Conservation (phyloP, 2,797 vertebrate species). For the Thaleichthys pacificus region DNA sequence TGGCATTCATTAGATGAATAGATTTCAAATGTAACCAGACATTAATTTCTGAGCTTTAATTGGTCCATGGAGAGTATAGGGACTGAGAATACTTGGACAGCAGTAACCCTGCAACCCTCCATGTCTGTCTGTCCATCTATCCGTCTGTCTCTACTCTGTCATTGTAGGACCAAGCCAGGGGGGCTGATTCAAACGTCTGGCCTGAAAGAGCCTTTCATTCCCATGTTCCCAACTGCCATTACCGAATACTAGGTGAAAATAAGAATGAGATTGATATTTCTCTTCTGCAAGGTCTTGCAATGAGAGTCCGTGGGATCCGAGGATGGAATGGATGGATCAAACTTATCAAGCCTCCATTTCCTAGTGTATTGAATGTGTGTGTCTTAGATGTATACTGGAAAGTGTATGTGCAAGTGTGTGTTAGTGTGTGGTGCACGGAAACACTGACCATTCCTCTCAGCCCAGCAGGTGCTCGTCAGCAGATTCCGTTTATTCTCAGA, state of each 20-base stretch:
- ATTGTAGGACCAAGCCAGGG: neutral
- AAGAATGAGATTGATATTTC: neutral
- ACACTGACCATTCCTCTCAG: neutral
- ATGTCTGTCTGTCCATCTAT: neutral
- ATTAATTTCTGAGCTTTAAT: no score
- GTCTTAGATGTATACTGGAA: neutral
- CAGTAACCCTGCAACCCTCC: neutral
- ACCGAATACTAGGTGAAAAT: neutral
- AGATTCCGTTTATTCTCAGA: slow-evolving; percentile 51
- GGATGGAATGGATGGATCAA: neutral
- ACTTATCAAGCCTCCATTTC: neutral
- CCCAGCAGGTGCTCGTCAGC: slow-evolving; percentile 53
- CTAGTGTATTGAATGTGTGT: neutral
- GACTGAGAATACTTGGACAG: no score
- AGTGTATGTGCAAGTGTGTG: neutral
- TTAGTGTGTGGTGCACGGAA: neutral
- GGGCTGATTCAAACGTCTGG: neutral
- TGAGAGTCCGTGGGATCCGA: neutral
- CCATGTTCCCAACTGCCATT: neutral
- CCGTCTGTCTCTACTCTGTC: slow-evolving; percentile 4
- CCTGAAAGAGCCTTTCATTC: neutral
- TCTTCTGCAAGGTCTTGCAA: neutral
- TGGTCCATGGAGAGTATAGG: no score
- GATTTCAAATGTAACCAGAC: no score
- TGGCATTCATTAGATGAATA: no score